These are phyloP conservation scores for Tachysurus vachellii DNA, from an alignment of 2,113 vertebrate species.

Conservation along the genomic window DNA sequence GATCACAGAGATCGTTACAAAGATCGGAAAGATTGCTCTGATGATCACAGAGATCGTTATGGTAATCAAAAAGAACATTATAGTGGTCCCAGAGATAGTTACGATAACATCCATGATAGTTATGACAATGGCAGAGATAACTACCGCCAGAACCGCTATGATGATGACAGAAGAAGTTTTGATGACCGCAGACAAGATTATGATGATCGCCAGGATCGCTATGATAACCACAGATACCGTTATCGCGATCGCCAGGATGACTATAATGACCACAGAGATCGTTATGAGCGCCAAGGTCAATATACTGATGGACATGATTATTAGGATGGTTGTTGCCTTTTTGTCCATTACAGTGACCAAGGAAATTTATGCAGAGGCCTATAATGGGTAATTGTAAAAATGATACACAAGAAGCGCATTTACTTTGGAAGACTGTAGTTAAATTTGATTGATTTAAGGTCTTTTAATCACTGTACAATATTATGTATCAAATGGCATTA, in stretches of 20 bases:
- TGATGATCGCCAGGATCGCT: constrained; percentile 33
- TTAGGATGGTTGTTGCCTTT: neutral
- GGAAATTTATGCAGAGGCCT: neutral
- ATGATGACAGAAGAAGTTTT: constrained; percentile 47
- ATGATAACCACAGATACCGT: constrained; percentile 19
- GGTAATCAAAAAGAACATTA: constrained; percentile 12
- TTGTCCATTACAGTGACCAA: constrained; percentile 5
- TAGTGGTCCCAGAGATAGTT: constrained; percentile 46
- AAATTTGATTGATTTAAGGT: neutral
- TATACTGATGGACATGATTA: constrained; percentile 35
- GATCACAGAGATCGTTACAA: constrained; percentile 52
- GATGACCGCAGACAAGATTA: constrained; percentile 32
- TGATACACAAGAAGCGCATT: neutral
- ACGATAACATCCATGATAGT: neutral
- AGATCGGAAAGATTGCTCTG: neutral
- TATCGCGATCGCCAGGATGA: constrained; percentile 48
- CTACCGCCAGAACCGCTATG: constrained; percentile 18
- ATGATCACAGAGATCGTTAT: constrained; percentile 39
- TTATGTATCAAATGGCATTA: neutral
- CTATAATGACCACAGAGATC: constrained; percentile 2
- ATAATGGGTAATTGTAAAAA: neutral
- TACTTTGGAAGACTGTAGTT: neutral
- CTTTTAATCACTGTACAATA: neutral
- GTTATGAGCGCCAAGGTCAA: constrained; percentile 29
- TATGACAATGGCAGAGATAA: constrained; percentile 12